Conservation (phyloP, 2,113 vertebrate species). For the Ctenodactylus gundi region DNA sequence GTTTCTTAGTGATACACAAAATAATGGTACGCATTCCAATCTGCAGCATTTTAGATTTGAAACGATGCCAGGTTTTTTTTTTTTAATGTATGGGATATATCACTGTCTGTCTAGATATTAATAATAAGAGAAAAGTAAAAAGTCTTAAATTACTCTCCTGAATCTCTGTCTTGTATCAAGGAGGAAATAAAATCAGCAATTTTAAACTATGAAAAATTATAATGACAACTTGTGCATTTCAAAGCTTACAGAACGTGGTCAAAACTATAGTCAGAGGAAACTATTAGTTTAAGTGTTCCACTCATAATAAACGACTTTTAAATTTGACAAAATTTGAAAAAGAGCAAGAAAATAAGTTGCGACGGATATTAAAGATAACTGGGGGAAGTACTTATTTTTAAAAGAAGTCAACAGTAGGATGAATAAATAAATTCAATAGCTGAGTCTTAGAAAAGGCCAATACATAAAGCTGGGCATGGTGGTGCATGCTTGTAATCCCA, state of each 20-base stretch:
- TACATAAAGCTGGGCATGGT: too few species aligned
- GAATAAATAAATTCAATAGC: neutral
- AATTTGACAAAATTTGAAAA: constrained; percentile 36
- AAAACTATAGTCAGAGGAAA: constrained; percentile 33
- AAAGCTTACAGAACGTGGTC: constrained; percentile 36
- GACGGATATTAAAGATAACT: constrained; percentile 10
- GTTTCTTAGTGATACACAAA: neutral
- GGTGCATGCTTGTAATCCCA: too few species aligned
- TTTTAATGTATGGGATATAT: neutral
- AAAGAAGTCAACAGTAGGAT: neutral
- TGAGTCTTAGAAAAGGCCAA: constrained; percentile 10
- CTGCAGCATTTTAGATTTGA: neutral
- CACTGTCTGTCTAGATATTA: constrained; percentile 47
- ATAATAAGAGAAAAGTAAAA: constrained; percentile 27
- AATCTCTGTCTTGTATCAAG: constrained; percentile 21
- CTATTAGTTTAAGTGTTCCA: neutral
- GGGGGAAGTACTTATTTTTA: constrained; percentile 20
- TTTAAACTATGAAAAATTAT: constrained; percentile 57
- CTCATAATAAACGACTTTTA: constrained; percentile 28
- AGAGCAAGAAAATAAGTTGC: constrained; percentile 1
- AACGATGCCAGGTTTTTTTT: neutral
- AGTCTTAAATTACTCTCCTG: constrained; percentile 5
- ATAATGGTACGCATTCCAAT: neutral
- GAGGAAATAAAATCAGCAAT: constrained; percentile 59
- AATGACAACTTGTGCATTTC: constrained; percentile 22